A percentile compares a stretch with the other conserved stretches of the same genome.
Evolutionary conservation across 2,888 invertebrate genomes (phyloP).

Genomic region (Lathronympha strigana): DNA sequence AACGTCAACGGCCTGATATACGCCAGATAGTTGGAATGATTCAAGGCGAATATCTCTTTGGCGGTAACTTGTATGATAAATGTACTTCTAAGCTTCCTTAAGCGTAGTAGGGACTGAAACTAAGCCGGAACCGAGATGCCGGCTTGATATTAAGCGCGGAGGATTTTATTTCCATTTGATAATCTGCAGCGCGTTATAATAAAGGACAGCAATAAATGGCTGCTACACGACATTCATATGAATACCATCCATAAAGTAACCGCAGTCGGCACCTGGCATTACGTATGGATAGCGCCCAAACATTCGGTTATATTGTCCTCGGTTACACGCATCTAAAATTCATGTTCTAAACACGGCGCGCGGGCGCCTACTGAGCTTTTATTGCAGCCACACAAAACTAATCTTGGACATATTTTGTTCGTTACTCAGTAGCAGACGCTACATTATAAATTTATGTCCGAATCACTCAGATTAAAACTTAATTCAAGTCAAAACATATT

Average conservation of each 20-base stretch:
- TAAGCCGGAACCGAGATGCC: slow-evolving; percentile 35
- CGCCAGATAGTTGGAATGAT: slow-evolving; percentile 20
- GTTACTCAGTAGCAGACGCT: slow-evolving; percentile 12
- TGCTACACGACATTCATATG: slow-evolving; percentile 34
- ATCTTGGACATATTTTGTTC: slow-evolving; percentile 52
- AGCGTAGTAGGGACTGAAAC: slow-evolving; percentile 24
- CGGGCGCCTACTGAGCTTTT: slow-evolving; percentile 62
- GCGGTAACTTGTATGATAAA: slow-evolving; percentile 37
- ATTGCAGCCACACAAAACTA: slow-evolving; percentile 68
- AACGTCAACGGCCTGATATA: slow-evolving; percentile 22
- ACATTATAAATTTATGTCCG: not conserved
- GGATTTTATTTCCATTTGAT: slow-evolving; percentile 35
- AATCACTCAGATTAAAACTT: not conserved
- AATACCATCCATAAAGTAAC: slow-evolving; percentile 44
- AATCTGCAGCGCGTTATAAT: slow-evolving; percentile 28
- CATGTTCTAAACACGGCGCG: slow-evolving; percentile 67
- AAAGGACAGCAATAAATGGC: slow-evolving; percentile 27
- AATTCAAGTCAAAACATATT: not conserved
- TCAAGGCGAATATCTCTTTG: slow-evolving; percentile 30
- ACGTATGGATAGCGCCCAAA: slow-evolving; percentile 51
- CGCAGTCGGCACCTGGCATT: slow-evolving; percentile 52
- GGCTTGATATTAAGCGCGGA: slow-evolving; percentile 32
- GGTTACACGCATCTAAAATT: slow-evolving; percentile 67
- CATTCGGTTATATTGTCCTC: slow-evolving; percentile 54
- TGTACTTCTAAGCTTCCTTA: slow-evolving; percentile 37